Percentiles rank a stretch among this genome's conserved stretches.
phyloP scores from a whole-genome alignment of 1,140 invertebrate genomes.

The Philotrypesis tridentata region DNA sequence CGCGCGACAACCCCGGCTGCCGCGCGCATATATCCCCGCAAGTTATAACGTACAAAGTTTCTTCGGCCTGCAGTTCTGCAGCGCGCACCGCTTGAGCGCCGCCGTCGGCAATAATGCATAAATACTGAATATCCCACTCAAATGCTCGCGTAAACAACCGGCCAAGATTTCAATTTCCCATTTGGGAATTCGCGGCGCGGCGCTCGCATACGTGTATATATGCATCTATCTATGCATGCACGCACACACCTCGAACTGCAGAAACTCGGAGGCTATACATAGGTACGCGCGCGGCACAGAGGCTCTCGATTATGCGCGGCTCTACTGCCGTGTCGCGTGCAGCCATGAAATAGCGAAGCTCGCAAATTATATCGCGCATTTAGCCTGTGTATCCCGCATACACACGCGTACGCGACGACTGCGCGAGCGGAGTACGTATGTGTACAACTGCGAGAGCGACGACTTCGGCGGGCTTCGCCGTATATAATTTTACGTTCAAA shows the following conservation, averaged over 20 bases:
- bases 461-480: background rate
- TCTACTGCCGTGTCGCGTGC: background rate
- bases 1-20: too few relatives aligned
- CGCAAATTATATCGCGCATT: background rate
- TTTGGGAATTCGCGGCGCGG: background rate
- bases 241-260: too few relatives aligned
- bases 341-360: background rate
- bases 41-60: background rate
- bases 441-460: background rate
- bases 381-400: too few relatives aligned
- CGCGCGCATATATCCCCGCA: too few relatives aligned
- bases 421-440: background rate
- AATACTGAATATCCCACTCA: background rate
- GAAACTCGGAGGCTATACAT: too few relatives aligned
- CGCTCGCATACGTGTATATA: too few relatives aligned
- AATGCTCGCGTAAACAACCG: background rate
- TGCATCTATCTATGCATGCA: too few relatives aligned
- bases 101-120: background rate
- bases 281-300: too few relatives aligned
- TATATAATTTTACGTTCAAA: conserved; percentile 25
- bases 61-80: too few relatives aligned
- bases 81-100: too few relatives aligned
- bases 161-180: background rate
- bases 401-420: conserved; percentile 20
- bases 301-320: background rate